Evolutionary conservation across 2,888 invertebrate genomes (phyloP), one percentile per base, ranked within the genome.

Genomic region (Strigamia crassipes): DNA sequence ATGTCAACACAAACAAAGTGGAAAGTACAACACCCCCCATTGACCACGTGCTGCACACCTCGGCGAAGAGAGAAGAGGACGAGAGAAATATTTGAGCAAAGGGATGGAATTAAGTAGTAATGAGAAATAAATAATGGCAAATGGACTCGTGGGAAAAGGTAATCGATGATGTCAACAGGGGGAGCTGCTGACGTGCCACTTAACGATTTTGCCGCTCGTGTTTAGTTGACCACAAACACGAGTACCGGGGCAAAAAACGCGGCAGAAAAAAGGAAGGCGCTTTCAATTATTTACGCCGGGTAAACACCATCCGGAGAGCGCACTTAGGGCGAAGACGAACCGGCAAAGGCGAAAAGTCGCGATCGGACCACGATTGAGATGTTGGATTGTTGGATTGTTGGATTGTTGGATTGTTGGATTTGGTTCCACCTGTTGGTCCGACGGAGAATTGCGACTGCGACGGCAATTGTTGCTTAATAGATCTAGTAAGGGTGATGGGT

Each of bases 181-280:
- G 61, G 61, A 66, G 61, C 61, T 66, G 61, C 61, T 66, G 61
- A 66, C 61, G 61, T 66, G 61, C 61, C 61, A 66, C 61, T 66
- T 66, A 66, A 66, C 61, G 61, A 66, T 66, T 66, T 66, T 66
- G 61, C 61, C 23, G 61, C 61, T 66, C 61, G 61, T 66, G 61
- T 66, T 66, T 66, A 66, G 61, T 66, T 66, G 61, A 66, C 61
- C 61, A 66, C 61, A 66, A 66, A 66, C 61, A 66, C 21, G 61
- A 66, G 61, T 66, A 23, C 23, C n/a, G 18, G 51, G 18, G 51
- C 2, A 66, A 23, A 23, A 23, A 66, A 66, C 18, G 23, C 18
- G n/a, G 1, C 9, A 21, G 21, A n/a, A 12, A 66, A 23, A 66
- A 66, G 4, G 23, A 21, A 66, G 21, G 61, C 18, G 61, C 61